Base-by-base conservation (phyloP, 2,888 invertebrate species). In the Amblyjoppa proteus region DNA sequence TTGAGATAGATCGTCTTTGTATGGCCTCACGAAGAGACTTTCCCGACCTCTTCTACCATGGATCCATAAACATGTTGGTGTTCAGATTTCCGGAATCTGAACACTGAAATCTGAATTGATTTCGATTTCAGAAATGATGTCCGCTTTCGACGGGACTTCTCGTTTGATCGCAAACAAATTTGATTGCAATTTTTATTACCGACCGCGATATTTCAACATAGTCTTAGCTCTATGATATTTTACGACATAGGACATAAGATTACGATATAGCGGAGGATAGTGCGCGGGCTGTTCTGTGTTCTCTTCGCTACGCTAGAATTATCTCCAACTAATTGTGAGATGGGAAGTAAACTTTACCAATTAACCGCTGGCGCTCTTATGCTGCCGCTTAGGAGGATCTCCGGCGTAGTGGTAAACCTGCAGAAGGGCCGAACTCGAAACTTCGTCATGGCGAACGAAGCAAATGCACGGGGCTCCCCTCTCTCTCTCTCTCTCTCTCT, bases 281-380 rank as follows among this genome's bases (percentile, higher is more conserved):
- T 6, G 31, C n/a, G 49, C 58, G 53, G 51, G 53, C 25, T 61
- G 53, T 68, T 85, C 66, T 68, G 56, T 68, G 71, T 83, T 80
- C 79, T 68, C 74, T 49, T 45, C 45, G 77, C 73, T 77, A 83
- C 71, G 83, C 45, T 73, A 83, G 78, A 86, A 83, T 87, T 81
- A 87, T 87, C 85, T 80, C 64, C 78, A 84, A 87, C 81, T 87
- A 87, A 87, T 87, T 84, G 85, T 83, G 83, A 85, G 83, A 75
- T 74, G 80, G 66, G 74, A 83, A 83, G 85, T 87, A 84, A 89
- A 88, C 88, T 88, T 89, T 88, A 84, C 83, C 87, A 89, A 90
- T 89, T 90, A 90, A 88, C 84, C 84, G 74, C 45, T 53, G 31
- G 73, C 66, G 83, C 85, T 81, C 88, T 84, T 88, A 83, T 83